Percentiles rank a stretch among this genome's conserved stretches.
Evolutionary conservation across 2,888 invertebrate species (phyloP).

Genomic region (Trisateles emortualis): DNA sequence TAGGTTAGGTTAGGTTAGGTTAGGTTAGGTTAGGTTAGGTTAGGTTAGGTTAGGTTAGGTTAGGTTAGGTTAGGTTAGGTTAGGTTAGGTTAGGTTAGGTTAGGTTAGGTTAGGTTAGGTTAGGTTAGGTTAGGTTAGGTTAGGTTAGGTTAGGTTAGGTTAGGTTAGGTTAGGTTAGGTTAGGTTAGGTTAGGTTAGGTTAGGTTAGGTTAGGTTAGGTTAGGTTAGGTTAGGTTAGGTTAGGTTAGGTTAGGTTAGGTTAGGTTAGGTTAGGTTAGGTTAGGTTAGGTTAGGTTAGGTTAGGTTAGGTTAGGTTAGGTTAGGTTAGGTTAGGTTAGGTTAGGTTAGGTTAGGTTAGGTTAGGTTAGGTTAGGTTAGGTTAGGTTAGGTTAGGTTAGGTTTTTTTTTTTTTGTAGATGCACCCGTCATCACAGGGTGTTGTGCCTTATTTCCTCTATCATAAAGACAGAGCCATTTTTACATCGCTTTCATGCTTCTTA

Average conservation of each 20-base stretch:
- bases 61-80: too few relatives aligned
- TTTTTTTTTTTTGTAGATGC: too few relatives aligned
- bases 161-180: constrained; percentile 40
- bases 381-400: constrained; percentile 26
- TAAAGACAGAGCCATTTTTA: too few relatives aligned
- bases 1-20: too few relatives aligned
- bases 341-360: constrained; percentile 30
- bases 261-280: constrained; percentile 34
- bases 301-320: constrained; percentile 28
- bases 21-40: too few relatives aligned
- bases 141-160: constrained; percentile 39
- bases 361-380: constrained; percentile 26
- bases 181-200: constrained; percentile 36
- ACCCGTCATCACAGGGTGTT: too few relatives aligned
- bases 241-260: constrained; percentile 29
- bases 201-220: constrained; percentile 33
- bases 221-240: constrained; percentile 37
- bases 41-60: too few relatives aligned
- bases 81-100: too few relatives aligned
- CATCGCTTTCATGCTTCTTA: too few relatives aligned
- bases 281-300: constrained; percentile 22
- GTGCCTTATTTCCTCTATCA: too few relatives aligned
- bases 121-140: too few relatives aligned
- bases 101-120: too few relatives aligned
- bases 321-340: constrained; percentile 28